Conservation (phyloP, 2,113 vertebrate species). For the Procavia capensis region DNA sequence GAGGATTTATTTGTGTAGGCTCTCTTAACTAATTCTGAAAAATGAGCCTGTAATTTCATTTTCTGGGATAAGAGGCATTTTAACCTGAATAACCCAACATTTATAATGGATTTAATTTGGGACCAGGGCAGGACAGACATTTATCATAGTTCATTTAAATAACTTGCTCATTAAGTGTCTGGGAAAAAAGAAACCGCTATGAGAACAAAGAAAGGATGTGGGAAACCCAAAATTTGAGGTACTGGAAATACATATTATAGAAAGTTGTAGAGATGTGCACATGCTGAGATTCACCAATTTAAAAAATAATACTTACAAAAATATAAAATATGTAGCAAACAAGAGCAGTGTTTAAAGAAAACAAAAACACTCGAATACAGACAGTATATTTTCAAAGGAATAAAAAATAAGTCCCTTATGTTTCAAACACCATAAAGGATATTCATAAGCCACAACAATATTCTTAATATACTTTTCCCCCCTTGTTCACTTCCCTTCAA, state of each 20-base stretch:
- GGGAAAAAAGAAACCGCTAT: conserved; percentile 40
- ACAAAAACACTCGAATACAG: background rate
- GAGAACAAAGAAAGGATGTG: conserved; percentile 39
- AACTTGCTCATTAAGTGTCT: conserved; percentile 63
- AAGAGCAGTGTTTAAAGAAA: background rate
- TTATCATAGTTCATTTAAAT: conserved; percentile 72
- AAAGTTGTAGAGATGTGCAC: background rate
- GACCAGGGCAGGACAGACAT: conserved; percentile 54
- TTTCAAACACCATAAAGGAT: background rate
- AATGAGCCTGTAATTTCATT: conserved; percentile 60
- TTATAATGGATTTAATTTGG: conserved; percentile 74
- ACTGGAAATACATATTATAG: background rate
- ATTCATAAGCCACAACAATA: background rate
- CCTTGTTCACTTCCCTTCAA: background rate
- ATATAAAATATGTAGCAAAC: background rate
- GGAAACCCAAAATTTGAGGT: background rate
- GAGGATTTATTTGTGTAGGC: background rate
- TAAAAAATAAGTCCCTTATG: background rate
- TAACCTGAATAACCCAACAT: conserved; percentile 20
- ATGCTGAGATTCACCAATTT: background rate
- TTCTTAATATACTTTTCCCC: conserved; percentile 16
- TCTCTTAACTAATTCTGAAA: conserved; percentile 61
- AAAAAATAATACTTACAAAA: background rate
- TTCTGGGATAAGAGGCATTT: conserved; percentile 52
- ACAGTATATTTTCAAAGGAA: background rate